A percentile compares a stretch with the other conserved stretches of the same genome.
Conservation (phyloP, 1,140 invertebrate genomes). For the Anoplolepis gracilipes region DNA sequence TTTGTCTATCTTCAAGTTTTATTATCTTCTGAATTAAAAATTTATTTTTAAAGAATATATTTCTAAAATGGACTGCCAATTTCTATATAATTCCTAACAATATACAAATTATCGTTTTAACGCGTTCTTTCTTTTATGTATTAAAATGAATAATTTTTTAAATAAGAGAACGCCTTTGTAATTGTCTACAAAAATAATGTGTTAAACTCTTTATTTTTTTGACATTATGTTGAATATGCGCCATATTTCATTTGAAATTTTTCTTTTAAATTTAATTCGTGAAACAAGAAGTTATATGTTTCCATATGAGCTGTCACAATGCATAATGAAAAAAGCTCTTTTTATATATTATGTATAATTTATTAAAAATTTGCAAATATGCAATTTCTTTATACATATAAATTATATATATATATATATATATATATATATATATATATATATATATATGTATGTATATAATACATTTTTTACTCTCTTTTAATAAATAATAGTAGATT, state of each 20-base stretch:
- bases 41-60: not conserved
- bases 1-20: not conserved
- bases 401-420: constrained; percentile 1
- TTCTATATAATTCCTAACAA: not conserved
- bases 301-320: not conserved
- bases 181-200: not conserved
- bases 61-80: not conserved
- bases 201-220: not conserved
- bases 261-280: not conserved
- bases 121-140: not conserved
- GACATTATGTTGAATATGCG: not conserved
- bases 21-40: not conserved
- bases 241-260: not conserved
- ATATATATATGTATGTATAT: not conserved
- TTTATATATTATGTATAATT: not conserved
- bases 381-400: not conserved
- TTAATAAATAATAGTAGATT: not conserved
- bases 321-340: constrained; percentile 32
- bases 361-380: not conserved
- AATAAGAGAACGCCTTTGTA: not conserved
- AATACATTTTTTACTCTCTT: too few relatives aligned
- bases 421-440: too few relatives aligned
- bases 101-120: not conserved
- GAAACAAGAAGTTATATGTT: not conserved
- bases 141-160: not conserved